Conservation (phyloP, 1,140 invertebrate species). For the Drosophila lacteicornis region DNA sequence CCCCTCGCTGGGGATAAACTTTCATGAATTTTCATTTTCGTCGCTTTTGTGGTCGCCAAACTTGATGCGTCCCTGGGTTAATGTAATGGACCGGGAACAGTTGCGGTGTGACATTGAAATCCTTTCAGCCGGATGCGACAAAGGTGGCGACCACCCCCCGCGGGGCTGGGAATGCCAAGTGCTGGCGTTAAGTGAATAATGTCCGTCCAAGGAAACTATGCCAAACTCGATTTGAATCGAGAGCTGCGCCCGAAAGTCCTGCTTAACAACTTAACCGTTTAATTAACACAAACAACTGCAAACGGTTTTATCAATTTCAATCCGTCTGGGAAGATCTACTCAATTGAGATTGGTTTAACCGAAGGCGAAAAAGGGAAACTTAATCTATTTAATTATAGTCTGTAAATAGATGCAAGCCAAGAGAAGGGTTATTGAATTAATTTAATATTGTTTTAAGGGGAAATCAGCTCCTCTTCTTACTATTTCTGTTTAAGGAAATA, state of each 20-base stretch:
- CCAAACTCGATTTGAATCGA: constrained; percentile 57
- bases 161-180: constrained; percentile 46
- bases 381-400: background rate
- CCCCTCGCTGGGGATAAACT: constrained; percentile 45
- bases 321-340: constrained; percentile 13
- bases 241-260: constrained; percentile 17
- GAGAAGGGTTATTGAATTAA: background rate
- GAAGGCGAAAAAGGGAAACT: background rate
- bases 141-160: constrained; percentile 32
- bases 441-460: background rate
- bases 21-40: constrained; percentile 77
- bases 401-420: too few relatives aligned
- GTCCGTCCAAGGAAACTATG: constrained; percentile 52
- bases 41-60: constrained; percentile 68
- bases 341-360: constrained; percentile 10
- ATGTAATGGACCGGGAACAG: constrained; percentile 60
- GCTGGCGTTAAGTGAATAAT: constrained; percentile 62
- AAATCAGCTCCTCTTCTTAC: too few relatives aligned
- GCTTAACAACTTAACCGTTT: constrained; percentile 56
- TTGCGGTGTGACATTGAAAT: constrained; percentile 74
- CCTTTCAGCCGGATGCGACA: constrained; percentile 60
- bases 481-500: too few relatives aligned
- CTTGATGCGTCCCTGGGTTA: constrained; percentile 65
- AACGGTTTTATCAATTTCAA: constrained; percentile 19
- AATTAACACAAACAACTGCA: constrained; percentile 61